These are phyloP conservation scores for Hybognathus amarus DNA, from an alignment of 2,797 vertebrate genomes.

Conservation along the genomic window DNA sequence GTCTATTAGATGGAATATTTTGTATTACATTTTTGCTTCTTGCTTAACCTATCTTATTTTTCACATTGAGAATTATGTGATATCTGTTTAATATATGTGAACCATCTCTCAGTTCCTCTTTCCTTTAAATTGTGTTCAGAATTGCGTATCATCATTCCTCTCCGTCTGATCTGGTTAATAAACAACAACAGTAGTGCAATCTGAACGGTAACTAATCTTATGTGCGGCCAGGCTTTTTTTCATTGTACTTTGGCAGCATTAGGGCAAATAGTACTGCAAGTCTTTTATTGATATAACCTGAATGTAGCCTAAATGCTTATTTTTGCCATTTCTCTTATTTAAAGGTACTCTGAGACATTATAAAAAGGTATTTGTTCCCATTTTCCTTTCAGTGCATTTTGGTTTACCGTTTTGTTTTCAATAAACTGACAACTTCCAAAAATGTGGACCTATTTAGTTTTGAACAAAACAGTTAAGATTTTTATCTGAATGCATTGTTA, in stretches of 20 bases:
- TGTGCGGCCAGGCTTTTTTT: not conserved
- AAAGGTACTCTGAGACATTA: slow-evolving; percentile 43
- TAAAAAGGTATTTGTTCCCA: slow-evolving; percentile 55
- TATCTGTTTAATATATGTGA: not conserved
- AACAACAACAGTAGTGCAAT: slow-evolving; percentile 23
- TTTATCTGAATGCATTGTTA: not conserved
- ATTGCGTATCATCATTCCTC: not conserved
- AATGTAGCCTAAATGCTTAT: slow-evolving; percentile 14
- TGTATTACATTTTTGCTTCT: not conserved
- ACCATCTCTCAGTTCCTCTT: not conserved
- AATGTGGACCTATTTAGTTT: slow-evolving; percentile 7
- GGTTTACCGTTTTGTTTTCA: slow-evolving; percentile 43
- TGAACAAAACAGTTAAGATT: not conserved
- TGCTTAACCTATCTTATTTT: not conserved
- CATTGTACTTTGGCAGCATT: not conserved
- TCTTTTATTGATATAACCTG: not conserved
- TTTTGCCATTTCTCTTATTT: not conserved
- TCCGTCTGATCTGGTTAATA: not conserved
- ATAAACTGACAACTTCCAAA: slow-evolving; percentile 72
- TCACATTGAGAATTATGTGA: not conserved
- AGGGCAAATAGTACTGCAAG: not conserved
- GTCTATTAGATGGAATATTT: not conserved
- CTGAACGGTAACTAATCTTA: not conserved
- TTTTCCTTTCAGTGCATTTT: slow-evolving; percentile 11
- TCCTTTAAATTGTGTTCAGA: not conserved